These are phyloP conservation scores for Hippoglossus stenolepis DNA, from an alignment of 2,113 vertebrate species.

Conservation along the genomic window DNA sequence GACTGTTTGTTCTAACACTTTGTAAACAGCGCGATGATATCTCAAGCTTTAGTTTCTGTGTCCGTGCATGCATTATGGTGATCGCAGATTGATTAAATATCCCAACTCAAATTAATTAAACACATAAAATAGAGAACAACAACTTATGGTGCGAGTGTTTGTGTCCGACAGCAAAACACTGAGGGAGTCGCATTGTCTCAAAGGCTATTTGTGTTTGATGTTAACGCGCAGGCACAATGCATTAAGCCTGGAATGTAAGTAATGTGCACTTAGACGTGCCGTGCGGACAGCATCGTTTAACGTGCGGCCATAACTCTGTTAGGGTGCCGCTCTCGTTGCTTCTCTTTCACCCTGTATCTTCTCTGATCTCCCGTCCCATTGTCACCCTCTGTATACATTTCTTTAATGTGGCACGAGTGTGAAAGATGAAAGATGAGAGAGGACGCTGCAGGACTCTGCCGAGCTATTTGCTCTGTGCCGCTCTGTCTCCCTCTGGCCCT, in stretches of 20 bases:
- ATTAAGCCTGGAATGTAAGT: constrained; percentile 79
- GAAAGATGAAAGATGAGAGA: constrained; percentile 59
- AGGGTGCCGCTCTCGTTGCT: constrained; percentile 53
- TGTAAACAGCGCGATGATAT: constrained; percentile 50
- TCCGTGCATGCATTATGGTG: constrained; percentile 34
- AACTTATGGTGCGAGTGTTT: constrained; percentile 30
- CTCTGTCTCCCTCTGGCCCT: constrained; percentile 41
- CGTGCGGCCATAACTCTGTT: constrained; percentile 68
- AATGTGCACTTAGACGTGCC: constrained; percentile 77
- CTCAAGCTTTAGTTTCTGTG: constrained; percentile 33
- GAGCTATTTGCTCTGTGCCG: constrained; percentile 51
- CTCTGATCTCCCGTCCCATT: constrained; percentile 31
- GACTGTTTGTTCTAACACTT: constrained; percentile 52
- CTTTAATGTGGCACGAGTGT: constrained; percentile 51
- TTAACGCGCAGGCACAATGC: constrained; percentile 73
- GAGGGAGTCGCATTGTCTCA: constrained; percentile 45
- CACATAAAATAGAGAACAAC: constrained; percentile 37
- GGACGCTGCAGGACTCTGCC: constrained; percentile 48
- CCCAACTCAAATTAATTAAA: constrained; percentile 31
- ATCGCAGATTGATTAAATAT: constrained; percentile 41
- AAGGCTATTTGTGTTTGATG: constrained; percentile 67
- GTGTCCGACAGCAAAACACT: constrained; percentile 29
- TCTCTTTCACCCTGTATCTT: constrained; percentile 33
- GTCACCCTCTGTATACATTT: constrained; percentile 55
- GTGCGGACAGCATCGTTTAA: constrained; percentile 72